Evolutionary conservation across 2,113 vertebrate genomes (phyloP), one percentile per base, ranked within the genome.

Genomic region (Amphiprion ocellaris): DNA sequence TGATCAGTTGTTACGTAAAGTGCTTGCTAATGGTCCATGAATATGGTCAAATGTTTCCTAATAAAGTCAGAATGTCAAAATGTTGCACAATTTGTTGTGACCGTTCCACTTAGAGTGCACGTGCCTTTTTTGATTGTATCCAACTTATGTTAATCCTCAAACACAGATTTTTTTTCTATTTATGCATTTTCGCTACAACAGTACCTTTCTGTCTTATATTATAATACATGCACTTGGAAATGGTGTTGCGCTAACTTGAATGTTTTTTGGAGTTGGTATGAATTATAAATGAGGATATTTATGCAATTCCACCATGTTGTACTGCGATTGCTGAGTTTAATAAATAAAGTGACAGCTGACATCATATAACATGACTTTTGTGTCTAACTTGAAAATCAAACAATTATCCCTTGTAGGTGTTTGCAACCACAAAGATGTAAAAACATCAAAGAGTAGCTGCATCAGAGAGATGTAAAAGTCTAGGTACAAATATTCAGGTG

Each of bases 381-480:
- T 11, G 47, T 16, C 17, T 63, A 33, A 14, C 60, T 49, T 55
- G 4, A 53, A 72, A 73, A 54, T 73, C n/a, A 54, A 23, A 46
- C 53, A 47, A 12, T 37, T 66, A 61, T 52, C 11, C 23, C 64
- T 59, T 63, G 7, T 37, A 44, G 62, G 50, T 46, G 2, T 65
- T 69, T 52, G 12, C 26, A 44, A 54, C 54, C 10, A 2, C 16
- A 2, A 28, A 26, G 46, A 71, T 37, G 37, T 15, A 68, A 66
- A 37, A 55, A 15, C 7, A 8, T 5, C n/a, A 55, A 47, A 26
- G 16, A 52, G 33, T 17, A 11, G 50, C 54, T 66, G 4, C 14
- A 56, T 21, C 15, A 65, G 23, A 50, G 19, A 71, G 30, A 55
- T 16, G 19, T 2, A 55, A 21, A 17, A 39, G 8, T 21, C 3